phyloP scores from a whole-genome alignment of 2,888 invertebrate genomes.

The Hemithea aestivaria region DNA sequence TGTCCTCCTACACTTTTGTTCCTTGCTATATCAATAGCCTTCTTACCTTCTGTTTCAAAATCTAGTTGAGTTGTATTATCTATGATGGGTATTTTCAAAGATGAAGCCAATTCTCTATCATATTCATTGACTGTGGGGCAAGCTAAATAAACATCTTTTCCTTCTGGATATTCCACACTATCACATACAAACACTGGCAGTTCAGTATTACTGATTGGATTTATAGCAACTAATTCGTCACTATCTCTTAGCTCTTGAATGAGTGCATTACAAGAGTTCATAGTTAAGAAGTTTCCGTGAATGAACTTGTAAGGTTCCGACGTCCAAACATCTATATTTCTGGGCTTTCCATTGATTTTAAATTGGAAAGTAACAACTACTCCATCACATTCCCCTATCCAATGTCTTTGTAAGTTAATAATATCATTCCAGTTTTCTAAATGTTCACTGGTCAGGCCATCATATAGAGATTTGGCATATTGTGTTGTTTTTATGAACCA shows the following conservation, averaged over 20 bases:
- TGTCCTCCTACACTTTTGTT: conserved; percentile 84
- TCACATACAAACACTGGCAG: conserved; percentile 84
- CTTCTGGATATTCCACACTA: conserved; percentile 79
- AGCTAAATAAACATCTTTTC: conserved; percentile 84
- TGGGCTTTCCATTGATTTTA: conserved; percentile 39
- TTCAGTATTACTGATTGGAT: conserved; percentile 83
- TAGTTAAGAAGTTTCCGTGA: conserved; percentile 84
- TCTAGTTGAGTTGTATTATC: conserved; percentile 40
- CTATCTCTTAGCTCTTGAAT: conserved; percentile 41
- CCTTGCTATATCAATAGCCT: conserved; percentile 79
- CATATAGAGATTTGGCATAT: conserved; percentile 84
- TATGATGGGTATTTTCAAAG: conserved; percentile 64
- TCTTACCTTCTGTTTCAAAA: conserved; percentile 63
- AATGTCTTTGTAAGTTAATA: conserved; percentile 89
- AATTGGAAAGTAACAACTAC: conserved; percentile 83
- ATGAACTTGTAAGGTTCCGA: conserved; percentile 84
- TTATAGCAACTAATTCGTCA: conserved; percentile 52
- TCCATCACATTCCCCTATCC: conserved; percentile 94
- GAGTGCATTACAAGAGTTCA: conserved; percentile 59
- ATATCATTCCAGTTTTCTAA: conserved; percentile 92
- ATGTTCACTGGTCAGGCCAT: conserved; percentile 83
- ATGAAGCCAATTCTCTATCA: conserved; percentile 81
- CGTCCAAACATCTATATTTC: conserved; percentile 84
- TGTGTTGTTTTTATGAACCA: conserved; percentile 97
- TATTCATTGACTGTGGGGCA: conserved; percentile 81